phyloP scores from a whole-genome alignment of 2,888 invertebrate species.

The Branchipolynoe longqiensis region DNA sequence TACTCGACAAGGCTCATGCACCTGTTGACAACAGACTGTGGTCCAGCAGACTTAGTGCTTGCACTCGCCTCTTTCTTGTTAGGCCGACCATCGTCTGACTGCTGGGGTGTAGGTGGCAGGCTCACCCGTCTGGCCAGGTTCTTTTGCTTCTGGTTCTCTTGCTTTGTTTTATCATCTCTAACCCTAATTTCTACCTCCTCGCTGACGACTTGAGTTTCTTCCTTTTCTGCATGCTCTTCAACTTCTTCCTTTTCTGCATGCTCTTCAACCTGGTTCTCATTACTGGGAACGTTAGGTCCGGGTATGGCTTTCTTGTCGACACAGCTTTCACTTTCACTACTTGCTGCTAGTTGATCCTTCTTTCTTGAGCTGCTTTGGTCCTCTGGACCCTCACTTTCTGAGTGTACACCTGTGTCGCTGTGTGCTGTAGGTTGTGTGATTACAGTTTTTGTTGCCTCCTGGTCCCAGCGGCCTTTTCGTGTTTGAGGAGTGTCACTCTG shows the following conservation, averaged over 20 bases:
- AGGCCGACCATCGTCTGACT: not conserved
- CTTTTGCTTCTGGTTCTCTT: not conserved
- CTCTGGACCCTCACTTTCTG: not conserved
- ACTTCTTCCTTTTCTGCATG: not conserved
- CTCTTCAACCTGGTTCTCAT: not conserved
- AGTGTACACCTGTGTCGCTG: not conserved
- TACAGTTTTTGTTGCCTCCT: not conserved
- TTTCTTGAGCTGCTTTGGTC: not conserved
- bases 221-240: not conserved
- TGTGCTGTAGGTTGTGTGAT: not conserved
- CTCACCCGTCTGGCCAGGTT: not conserved
- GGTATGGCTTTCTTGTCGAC: not conserved
- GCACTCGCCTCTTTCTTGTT: not conserved
- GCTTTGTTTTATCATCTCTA: not conserved
- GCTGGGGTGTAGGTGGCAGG: not conserved
- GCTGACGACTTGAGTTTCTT: not conserved
- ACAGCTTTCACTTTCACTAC: not conserved
- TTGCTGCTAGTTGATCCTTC: not conserved
- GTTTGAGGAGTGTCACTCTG: not conserved
- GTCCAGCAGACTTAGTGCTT: not conserved
- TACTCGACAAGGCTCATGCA: conserved; percentile 44
- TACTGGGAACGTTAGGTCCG: too few species aligned
- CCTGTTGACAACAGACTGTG: conserved; percentile 8
- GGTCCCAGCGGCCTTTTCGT: conserved; percentile 1
- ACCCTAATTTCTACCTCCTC: not conserved